Percentiles rank a stretch among this genome's conserved stretches.
Conservation (phyloP, 64 coral and sea anemone genomes). For the Montipora sp. region DNA sequence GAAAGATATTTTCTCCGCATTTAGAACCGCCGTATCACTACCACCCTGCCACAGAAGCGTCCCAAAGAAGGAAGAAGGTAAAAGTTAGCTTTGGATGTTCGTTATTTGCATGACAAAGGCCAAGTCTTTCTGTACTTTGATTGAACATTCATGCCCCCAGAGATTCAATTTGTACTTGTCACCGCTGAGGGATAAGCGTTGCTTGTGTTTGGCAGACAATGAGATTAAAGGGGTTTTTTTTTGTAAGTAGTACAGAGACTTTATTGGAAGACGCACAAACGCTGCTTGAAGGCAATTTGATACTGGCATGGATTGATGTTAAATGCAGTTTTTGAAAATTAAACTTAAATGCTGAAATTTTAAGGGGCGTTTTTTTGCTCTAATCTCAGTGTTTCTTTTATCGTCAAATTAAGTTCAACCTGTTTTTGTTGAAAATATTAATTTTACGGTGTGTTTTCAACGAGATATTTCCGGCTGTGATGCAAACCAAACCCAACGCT, state of each 20-base stretch:
- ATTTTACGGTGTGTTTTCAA: constrained; percentile 25
- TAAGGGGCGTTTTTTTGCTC: background rate
- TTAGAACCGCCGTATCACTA: constrained; percentile 73
- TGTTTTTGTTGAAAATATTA: constrained; percentile 29
- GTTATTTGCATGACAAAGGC: constrained; percentile 15
- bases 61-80: constrained; percentile 77
- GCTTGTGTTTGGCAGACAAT: constrained; percentile 32
- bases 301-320: background rate
- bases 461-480: constrained; percentile 29
- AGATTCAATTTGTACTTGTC: constrained; percentile 28
- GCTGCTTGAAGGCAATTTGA: background rate
- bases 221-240: background rate
- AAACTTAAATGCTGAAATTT: background rate
- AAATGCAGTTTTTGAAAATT: background rate
- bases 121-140: constrained; percentile 24
- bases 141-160: constrained; percentile 8
- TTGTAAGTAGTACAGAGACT: too few species aligned
- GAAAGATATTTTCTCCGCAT: constrained; percentile 89
- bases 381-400: background rate
- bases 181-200: background rate
- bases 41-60: constrained; percentile 68
- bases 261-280: too few species aligned
- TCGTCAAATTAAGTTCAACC: background rate
- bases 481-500: background rate
- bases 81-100: constrained; percentile 5